These are phyloP conservation scores for Patella depressa DNA, from an alignment of 2,888 invertebrate species.

Conservation along the genomic window DNA sequence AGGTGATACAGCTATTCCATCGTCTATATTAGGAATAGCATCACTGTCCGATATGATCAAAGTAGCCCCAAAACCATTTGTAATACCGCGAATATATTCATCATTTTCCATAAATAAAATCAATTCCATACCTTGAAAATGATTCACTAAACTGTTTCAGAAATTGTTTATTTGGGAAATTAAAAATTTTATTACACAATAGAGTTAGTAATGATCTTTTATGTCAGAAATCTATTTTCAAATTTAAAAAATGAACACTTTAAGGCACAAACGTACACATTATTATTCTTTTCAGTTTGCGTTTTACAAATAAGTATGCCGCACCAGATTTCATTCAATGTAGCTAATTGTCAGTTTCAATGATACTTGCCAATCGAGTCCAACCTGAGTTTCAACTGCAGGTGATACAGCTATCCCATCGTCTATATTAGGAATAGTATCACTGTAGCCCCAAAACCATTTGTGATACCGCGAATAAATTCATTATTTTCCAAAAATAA, in stretches of 20 bases:
- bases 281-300: too few species aligned
- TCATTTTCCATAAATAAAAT: conserved; percentile 45
- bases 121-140: conserved; percentile 41
- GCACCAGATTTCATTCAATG: too few species aligned
- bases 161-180: background rate
- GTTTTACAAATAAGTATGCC: too few species aligned
- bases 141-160: background rate
- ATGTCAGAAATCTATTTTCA: too few species aligned
- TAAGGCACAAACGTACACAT: too few species aligned
- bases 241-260: too few species aligned
- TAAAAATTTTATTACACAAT: background rate
- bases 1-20: conserved; percentile 43
- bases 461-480: conserved; percentile 44
- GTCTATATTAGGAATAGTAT: conserved; percentile 40
- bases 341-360: too few species aligned
- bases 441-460: conserved; percentile 42
- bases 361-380: conserved; percentile 44
- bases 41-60: conserved; percentile 37
- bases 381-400: conserved; percentile 48
- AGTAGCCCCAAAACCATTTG: conserved; percentile 44
- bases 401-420: conserved; percentile 45
- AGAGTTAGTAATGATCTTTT: too few species aligned
- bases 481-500: conserved; percentile 46
- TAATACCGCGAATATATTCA: conserved; percentile 45
- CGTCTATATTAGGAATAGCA: conserved; percentile 41